These are phyloP conservation scores for Pentalonia nigronervosa DNA, from an alignment of 1,140 invertebrate species.

Conservation along the genomic window DNA sequence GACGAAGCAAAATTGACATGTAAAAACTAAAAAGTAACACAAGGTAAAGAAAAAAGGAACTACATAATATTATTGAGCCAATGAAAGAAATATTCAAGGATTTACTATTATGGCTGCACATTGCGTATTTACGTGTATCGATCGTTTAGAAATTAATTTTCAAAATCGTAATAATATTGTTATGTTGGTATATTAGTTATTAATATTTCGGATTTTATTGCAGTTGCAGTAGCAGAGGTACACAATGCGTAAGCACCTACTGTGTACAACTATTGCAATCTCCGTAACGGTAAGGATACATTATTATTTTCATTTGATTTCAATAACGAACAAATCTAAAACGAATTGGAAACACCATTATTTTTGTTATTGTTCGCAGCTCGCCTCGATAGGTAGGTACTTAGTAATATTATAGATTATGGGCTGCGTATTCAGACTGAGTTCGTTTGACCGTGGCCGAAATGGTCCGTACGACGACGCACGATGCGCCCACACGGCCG, in stretches of 20 bases:
- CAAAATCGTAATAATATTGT: not conserved
- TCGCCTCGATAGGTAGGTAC: not conserved
- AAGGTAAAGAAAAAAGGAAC: conserved; percentile 26
- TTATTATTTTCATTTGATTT: not conserved
- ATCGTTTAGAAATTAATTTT: not conserved
- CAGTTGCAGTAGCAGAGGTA: no score
- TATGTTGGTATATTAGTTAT: not conserved
- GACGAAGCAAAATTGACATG: not conserved
- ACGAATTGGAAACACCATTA: no score
- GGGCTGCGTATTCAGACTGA: not conserved
- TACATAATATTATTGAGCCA: not conserved
- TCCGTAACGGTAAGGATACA: no score
- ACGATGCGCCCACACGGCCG: not conserved
- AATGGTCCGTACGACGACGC: not conserved
- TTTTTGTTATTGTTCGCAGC: not conserved
- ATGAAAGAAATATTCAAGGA: conserved; percentile 16
- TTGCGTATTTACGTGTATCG: not conserved
- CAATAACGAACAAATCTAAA: no score
- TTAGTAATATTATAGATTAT: not conserved
- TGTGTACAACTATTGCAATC: no score
- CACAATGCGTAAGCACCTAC: no score
- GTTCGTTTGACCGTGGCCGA: not conserved
- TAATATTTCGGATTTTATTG: no score
- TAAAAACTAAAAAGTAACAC: conserved; percentile 11
- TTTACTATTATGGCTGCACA: not conserved